Percentiles rank a stretch among this genome's conserved stretches.
phyloP scores from a whole-genome alignment of 2,888 invertebrate species.

The Eremobia ochroleuca region DNA sequence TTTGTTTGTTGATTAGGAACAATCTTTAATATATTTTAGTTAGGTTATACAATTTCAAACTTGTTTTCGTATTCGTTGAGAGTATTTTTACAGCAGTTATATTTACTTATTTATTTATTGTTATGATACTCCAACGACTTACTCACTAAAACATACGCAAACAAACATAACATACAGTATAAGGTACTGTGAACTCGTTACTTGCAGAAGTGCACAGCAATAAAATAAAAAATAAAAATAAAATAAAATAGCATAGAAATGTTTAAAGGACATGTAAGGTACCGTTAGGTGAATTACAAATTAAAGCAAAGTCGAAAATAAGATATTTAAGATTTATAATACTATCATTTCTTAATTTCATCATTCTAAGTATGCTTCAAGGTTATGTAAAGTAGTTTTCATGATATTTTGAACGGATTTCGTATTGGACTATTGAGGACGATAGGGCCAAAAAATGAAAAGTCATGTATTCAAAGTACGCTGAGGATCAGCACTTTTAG shows the following conservation, averaged over 20 bases:
- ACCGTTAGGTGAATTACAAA: too few species aligned
- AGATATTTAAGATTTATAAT: too few species aligned
- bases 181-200: too few species aligned
- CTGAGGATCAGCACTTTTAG: neutral
- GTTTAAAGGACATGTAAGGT: too few species aligned
- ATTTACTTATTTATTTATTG: too few species aligned
- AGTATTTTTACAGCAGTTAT: neutral
- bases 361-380: neutral
- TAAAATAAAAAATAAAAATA: too few species aligned
- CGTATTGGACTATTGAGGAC: neutral
- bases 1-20: constrained; percentile 34
- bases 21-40: neutral
- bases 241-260: too few species aligned
- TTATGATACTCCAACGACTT: too few species aligned
- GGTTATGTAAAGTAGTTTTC: neutral
- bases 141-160: too few species aligned
- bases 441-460: neutral
- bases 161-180: too few species aligned
- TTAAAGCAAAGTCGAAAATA: too few species aligned
- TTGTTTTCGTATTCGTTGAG: neutral
- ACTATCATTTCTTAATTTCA: neutral
- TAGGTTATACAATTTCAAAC: neutral
- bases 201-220: too few species aligned
- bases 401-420: neutral
- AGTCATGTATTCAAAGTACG: neutral